A percentile compares a stretch with the other conserved stretches of the same genome.
Conservation (phyloP, 2,797 vertebrate species). For the Scolopax rusticola region DNA sequence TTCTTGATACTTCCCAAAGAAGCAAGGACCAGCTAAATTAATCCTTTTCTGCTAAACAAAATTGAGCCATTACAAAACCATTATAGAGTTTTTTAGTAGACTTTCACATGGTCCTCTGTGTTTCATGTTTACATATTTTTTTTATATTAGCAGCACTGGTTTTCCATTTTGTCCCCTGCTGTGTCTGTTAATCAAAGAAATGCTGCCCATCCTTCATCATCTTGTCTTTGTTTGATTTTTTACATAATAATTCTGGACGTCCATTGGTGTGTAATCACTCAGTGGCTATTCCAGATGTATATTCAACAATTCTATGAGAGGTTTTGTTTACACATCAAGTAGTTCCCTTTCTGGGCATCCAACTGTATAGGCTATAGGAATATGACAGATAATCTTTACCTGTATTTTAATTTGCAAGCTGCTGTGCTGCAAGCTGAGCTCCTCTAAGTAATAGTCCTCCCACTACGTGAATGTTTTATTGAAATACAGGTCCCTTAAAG, state of each 20-base stretch:
- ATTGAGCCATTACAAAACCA: not conserved
- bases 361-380: not conserved
- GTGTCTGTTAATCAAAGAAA: slow-evolving; percentile 32
- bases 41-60: not conserved
- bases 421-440: slow-evolving; percentile 17
- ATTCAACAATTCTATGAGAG: slow-evolving; percentile 1
- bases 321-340: slow-evolving; percentile 27
- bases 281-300: not conserved
- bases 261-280: slow-evolving; percentile 30
- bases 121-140: not conserved
- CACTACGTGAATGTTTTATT: not conserved
- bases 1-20: not conserved
- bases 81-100: not conserved
- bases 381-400: slow-evolving; percentile 58
- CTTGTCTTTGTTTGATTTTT: slow-evolving; percentile 60
- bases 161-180: slow-evolving; percentile 36
- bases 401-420: slow-evolving; percentile 48
- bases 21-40: not conserved
- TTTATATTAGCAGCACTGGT: not conserved
- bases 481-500: not conserved
- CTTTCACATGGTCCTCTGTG: not conserved
- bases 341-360: slow-evolving; percentile 30
- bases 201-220: slow-evolving; percentile 41
- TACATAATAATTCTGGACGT: not conserved
- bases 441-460: not conserved